phyloP scores from a whole-genome alignment of 2,113 vertebrate genomes.

The Gymnocephalus cernua region DNA sequence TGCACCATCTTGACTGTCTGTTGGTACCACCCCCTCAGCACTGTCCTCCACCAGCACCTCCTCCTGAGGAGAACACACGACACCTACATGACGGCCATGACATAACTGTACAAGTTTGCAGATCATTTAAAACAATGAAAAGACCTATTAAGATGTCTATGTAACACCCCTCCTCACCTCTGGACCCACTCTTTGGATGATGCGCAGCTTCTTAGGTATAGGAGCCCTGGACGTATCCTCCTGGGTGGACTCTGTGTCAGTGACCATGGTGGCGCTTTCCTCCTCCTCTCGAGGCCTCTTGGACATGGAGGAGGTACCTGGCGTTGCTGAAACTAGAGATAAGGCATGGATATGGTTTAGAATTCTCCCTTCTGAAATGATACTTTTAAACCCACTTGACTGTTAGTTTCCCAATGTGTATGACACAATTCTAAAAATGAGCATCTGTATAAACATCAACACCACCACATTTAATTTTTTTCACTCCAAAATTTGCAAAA shows the following conservation, averaged over 20 bases:
- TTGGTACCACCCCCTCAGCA: conserved; percentile 89
- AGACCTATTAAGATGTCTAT: neutral
- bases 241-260: conserved; percentile 86
- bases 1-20: conserved; percentile 90
- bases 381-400: neutral
- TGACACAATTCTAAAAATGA: neutral
- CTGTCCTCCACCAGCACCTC: conserved; percentile 91
- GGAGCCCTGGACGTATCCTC: conserved; percentile 91
- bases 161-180: conserved; percentile 82
- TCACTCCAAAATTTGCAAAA: neutral
- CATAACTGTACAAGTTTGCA: neutral
- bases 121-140: neutral
- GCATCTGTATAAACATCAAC: neutral
- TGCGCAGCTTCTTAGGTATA: conserved; percentile 92
- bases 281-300: conserved; percentile 96
- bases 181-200: conserved; percentile 90
- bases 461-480: neutral
- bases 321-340: conserved; percentile 91
- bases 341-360: neutral
- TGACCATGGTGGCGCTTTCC: conserved; percentile 83
- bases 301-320: conserved; percentile 89
- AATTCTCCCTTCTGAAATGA: neutral
- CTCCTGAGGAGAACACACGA: conserved; percentile 82
- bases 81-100: neutral
- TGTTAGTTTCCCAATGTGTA: neutral